phyloP scores from a whole-genome alignment of 2,113 vertebrate species.

The Scomber scombrus region DNA sequence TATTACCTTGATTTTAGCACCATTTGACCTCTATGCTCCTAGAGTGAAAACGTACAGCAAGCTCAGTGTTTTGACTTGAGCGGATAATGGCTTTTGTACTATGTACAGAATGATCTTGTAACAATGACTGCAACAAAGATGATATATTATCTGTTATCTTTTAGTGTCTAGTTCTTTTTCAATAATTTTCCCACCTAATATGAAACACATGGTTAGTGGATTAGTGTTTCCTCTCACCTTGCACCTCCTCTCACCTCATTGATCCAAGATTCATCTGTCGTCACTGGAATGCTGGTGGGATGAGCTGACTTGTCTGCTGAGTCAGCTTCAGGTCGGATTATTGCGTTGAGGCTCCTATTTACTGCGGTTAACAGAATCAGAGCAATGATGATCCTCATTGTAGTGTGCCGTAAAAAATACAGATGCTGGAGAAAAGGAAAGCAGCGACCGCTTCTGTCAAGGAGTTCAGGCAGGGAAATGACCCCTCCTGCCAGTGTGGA shows the following conservation, averaged over 20 bases:
- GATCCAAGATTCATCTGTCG: not conserved
- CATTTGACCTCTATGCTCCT: not conserved
- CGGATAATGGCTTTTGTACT: slow-evolving; percentile 64
- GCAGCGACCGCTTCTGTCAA: not conserved
- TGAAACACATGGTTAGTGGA: not conserved
- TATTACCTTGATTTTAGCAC: slow-evolving; percentile 54
- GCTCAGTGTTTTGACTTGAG: slow-evolving; percentile 37
- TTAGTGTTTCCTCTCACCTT: slow-evolving; percentile 60
- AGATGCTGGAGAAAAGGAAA: slow-evolving; percentile 11
- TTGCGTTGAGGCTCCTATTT: slow-evolving; percentile 27
- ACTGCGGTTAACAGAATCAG: slow-evolving; percentile 47
- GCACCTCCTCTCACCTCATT: not conserved
- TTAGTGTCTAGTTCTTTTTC: slow-evolving; percentile 8
- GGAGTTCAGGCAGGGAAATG: slow-evolving; percentile 45
- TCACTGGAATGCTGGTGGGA: slow-evolving; percentile 39
- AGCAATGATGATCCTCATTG: slow-evolving; percentile 57
- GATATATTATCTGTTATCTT: not conserved
- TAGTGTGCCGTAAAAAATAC: not conserved
- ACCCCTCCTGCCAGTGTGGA: slow-evolving; percentile 27
- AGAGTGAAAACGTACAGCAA: slow-evolving; percentile 3
- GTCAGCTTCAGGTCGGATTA: slow-evolving; percentile 1
- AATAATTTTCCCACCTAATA: not conserved
- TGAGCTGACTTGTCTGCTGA: not conserved
- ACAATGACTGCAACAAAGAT: slow-evolving; percentile 45
- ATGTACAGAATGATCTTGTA: slow-evolving; percentile 67